phyloP scores from a whole-genome alignment of 2,888 invertebrate genomes.

The Meganola albula region DNA sequence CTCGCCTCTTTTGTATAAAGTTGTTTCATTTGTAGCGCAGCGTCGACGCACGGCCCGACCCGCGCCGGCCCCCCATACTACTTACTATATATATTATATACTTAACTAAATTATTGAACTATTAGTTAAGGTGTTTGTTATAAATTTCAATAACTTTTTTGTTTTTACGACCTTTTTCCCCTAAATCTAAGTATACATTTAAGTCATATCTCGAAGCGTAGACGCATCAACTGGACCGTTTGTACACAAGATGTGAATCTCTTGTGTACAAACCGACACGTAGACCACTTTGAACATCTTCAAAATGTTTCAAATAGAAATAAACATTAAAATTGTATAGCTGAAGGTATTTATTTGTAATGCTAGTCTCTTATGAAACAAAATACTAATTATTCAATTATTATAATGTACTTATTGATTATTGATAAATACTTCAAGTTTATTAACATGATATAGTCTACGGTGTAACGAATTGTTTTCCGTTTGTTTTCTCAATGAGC shows the following conservation, averaged over 20 bases:
- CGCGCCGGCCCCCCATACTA: conserved; percentile 37
- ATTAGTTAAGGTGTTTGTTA: conserved; percentile 78
- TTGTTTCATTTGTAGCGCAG: conserved; percentile 55
- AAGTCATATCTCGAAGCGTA: conserved; percentile 76
- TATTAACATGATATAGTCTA: conserved; percentile 75
- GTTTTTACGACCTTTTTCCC: conserved; percentile 75
- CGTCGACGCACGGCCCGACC: conserved; percentile 35
- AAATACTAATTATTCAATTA: conserved; percentile 78
- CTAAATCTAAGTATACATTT: conserved; percentile 74
- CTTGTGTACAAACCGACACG: conserved; percentile 65
- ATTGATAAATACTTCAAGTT: conserved; percentile 77
- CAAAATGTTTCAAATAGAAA: conserved; percentile 74
- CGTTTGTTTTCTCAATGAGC: conserved; percentile 70
- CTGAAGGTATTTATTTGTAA: conserved; percentile 78
- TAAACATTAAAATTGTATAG: conserved; percentile 76
- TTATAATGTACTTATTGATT: conserved; percentile 78
- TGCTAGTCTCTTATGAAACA: conserved; percentile 78
- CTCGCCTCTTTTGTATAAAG: conserved; percentile 56
- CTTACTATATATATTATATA: conserved; percentile 40
- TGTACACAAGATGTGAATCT: conserved; percentile 52
- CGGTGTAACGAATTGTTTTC: conserved; percentile 75
- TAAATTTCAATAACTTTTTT: conserved; percentile 76
- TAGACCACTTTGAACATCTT: conserved; percentile 74
- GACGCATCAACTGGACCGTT: conserved; percentile 65
- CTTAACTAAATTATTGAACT: conserved; percentile 72